Base-by-base conservation (phyloP, 2,797 vertebrate genomes). In the Aphelocoma californica region DNA sequence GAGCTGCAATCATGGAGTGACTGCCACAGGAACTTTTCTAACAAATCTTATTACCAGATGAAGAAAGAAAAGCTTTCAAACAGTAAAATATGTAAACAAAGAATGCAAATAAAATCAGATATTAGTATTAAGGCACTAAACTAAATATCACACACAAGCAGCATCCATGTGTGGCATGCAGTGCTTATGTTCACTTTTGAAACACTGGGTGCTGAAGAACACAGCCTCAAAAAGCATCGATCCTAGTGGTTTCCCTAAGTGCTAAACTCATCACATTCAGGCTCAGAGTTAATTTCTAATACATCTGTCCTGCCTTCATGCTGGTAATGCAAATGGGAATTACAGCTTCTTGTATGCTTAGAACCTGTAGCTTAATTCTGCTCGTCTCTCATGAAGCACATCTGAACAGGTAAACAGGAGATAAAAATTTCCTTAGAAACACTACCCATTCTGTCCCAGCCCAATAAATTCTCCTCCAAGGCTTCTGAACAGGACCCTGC, bases 81-180 rank as follows among this genome's bases (percentile, higher is more conserved):
- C 28, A 83, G 12, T 31, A 32, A 29, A 12, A 25, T 11, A 26
- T 4, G 3, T n/a, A 72, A 91, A 74, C 25, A 91, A 70, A 70
- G 26, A 74, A n/a, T 1, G 15, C 20, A 64, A 92, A 81, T 47
- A 34, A 70, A 81, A 34, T 56, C 3, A 88, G 60, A 5, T 2
- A 7, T 50, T 53, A 64, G 38, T 42, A 82, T 4, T 31, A 62
- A 79, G 44, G n/a, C 44, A 77, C 62, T 61, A 47, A 54, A 45
- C 14, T 19, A 57, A 57, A 8, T 53, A 34, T n/a, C 44, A 31
- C 29, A 23, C 12, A 69, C n/a, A 83, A 36, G 45, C 26, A 83
- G 32, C 4, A 1, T 28, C n/a, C 12, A 7, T 2, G 11, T 47
- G 29, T n/a, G 24, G 14, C 45, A 67, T 0, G 4, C 17, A 42